A percentile compares a stretch with the other conserved stretches of the same genome.
phyloP scores from a whole-genome alignment of 2,888 invertebrate species.

The Dolomedes plantarius region DNA sequence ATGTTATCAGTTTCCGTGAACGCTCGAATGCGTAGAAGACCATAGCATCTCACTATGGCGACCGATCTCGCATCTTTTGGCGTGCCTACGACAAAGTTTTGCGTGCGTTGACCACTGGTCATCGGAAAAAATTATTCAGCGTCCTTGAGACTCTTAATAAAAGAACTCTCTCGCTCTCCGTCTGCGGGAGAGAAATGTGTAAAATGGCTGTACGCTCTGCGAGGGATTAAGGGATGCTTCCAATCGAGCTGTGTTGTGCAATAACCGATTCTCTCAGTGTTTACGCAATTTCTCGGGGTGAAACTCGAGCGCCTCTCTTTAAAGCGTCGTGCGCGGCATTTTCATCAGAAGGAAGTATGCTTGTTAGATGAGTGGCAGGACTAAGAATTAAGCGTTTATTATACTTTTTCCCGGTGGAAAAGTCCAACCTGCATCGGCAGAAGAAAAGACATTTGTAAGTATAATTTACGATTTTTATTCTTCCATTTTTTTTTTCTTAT shows the following conservation, averaged over 20 bases:
- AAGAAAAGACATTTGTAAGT: too few species aligned
- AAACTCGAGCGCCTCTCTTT: neutral
- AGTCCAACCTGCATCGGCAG: too few species aligned
- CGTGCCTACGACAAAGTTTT: neutral
- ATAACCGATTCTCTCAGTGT: neutral
- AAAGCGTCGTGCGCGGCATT: too few species aligned
- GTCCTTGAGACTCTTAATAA: neutral
- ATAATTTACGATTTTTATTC: too few species aligned
- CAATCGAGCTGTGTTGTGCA: neutral
- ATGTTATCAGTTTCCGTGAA: too few species aligned
- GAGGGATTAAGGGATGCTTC: neutral
- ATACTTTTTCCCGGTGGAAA: too few species aligned
- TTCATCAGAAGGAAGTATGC: slow-evolving; percentile 8
- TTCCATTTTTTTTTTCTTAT: too few species aligned
- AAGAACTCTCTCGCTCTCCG: neutral
- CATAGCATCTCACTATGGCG: too few species aligned
- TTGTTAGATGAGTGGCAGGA: too few species aligned
- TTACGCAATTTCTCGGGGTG: neutral
- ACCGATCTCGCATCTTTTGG: too few species aligned
- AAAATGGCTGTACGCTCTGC: neutral
- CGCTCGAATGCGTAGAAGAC: too few species aligned
- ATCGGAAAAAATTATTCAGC: neutral
- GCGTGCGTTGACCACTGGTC: neutral
- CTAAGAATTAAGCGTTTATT: too few species aligned
- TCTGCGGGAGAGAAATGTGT: neutral